Conservation (phyloP, 2,797 vertebrate species). For the Lutjanus argentimaculatus region DNA sequence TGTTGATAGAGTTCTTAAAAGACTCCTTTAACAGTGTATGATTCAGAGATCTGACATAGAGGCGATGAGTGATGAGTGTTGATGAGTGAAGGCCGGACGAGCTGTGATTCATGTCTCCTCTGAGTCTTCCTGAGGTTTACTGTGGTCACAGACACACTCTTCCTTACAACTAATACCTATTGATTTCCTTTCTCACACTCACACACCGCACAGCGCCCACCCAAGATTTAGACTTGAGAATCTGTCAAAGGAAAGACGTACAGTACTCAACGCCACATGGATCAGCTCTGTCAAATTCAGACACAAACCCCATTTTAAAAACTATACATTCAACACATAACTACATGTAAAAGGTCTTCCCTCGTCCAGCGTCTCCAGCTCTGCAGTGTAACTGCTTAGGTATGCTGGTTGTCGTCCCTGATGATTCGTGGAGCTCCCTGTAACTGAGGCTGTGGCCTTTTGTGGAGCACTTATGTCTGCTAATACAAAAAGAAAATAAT, state of each 20-base stretch:
- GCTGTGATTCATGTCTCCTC: constrained; percentile 58
- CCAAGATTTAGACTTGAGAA: constrained; percentile 37
- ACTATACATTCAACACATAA: neutral
- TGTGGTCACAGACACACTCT: constrained; percentile 47
- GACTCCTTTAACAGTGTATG: constrained; percentile 28
- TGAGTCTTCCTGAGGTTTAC: constrained; percentile 34
- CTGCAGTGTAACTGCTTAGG: neutral
- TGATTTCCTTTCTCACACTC: constrained; percentile 53
- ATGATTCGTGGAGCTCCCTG: constrained; percentile 3
- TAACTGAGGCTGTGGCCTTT: constrained; percentile 8
- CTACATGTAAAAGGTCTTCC: neutral
- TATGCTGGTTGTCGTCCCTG: neutral
- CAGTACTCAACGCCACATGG: neutral
- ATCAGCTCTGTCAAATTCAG: neutral
- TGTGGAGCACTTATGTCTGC: constrained; percentile 18
- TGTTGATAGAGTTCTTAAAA: neutral
- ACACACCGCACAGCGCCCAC: no score
- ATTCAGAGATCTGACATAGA: constrained; percentile 27
- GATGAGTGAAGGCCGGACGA: constrained; percentile 42
- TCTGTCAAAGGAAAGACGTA: constrained; percentile 17
- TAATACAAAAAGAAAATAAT: constrained; percentile 43
- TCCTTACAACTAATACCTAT: constrained; percentile 60
- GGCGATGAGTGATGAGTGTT: constrained; percentile 34
- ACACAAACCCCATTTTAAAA: neutral
- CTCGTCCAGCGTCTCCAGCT: neutral